These are phyloP conservation scores for Tipula unca DNA, from an alignment of 2,888 invertebrate species.

Conservation along the genomic window DNA sequence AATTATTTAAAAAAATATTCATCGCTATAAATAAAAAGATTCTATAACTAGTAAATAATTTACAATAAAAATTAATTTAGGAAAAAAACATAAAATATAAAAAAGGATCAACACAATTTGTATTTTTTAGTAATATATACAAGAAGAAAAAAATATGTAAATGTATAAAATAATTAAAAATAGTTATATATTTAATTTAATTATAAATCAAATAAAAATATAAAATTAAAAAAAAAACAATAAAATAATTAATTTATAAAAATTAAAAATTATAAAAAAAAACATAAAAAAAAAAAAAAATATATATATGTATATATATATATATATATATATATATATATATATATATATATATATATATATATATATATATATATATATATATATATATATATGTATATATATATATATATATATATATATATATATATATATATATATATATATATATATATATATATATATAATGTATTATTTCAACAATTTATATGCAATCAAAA, in stretches of 20 bases:
- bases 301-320: background rate
- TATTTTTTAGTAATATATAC: slow-evolving; percentile 18
- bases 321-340: background rate
- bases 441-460: background rate
- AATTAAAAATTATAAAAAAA: background rate
- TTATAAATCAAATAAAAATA: background rate
- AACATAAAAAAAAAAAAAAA: background rate
- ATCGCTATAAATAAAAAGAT: background rate
- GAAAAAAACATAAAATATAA: background rate
- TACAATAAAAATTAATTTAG: background rate
- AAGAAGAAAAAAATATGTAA: background rate
- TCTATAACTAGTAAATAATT: background rate
- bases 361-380: background rate
- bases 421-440: background rate
- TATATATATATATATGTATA: background rate
- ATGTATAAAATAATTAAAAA: slow-evolving; percentile 16
- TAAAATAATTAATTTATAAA: background rate
- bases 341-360: background rate
- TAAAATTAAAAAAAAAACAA: slow-evolving; percentile 1
- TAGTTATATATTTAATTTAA: slow-evolving; percentile 19
- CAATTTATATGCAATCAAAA: background rate
- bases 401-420: background rate
- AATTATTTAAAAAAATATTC: background rate
- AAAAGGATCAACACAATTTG: slow-evolving; percentile 18
- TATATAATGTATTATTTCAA: background rate